A percentile compares a stretch with the other conserved stretches of the same genome.
Evolutionary conservation across 2,797 vertebrate species (phyloP).

Genomic region (Toxotes lorentzi): DNA sequence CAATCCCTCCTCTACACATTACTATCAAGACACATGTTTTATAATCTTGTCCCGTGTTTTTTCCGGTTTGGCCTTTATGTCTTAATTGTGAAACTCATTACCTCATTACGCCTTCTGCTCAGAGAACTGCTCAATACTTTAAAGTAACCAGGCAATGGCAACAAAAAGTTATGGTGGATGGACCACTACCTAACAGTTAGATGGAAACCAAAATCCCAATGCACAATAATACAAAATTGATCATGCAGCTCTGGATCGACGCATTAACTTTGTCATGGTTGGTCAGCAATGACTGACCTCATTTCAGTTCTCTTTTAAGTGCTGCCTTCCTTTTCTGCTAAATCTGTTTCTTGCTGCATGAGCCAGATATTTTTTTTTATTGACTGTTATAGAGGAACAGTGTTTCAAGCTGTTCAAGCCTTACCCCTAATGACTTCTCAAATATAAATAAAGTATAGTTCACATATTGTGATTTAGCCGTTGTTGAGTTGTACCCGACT

Average conservation of each 20-base stretch:
- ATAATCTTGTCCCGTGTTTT: background rate
- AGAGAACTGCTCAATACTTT: background rate
- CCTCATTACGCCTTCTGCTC: background rate
- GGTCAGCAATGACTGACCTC: slow-evolving; percentile 61
- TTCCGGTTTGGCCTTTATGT: background rate
- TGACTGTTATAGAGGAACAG: background rate
- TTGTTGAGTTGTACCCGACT: slow-evolving; percentile 4
- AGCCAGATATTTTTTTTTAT: slow-evolving; percentile 7
- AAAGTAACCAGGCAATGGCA: too few relatives aligned
- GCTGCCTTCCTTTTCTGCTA: slow-evolving; percentile 27
- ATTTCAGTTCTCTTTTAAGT: slow-evolving; percentile 59
- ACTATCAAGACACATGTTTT: background rate
- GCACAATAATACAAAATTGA: slow-evolving; percentile 53
- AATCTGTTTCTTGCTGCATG: slow-evolving; percentile 25
- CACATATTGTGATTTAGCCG: background rate
- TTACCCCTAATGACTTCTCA: background rate
- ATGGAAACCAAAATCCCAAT: slow-evolving; percentile 54
- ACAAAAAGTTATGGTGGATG: background rate
- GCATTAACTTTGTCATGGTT: slow-evolving; percentile 36
- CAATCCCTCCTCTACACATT: too few relatives aligned
- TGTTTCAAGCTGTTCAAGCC: slow-evolving; percentile 1
- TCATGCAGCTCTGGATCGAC: slow-evolving; percentile 54
- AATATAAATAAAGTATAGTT: background rate
- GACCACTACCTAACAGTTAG: slow-evolving; percentile 21
- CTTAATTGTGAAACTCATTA: background rate